phyloP scores from a whole-genome alignment of 2,888 invertebrate species.

The Pristionchus mayeri region DNA sequence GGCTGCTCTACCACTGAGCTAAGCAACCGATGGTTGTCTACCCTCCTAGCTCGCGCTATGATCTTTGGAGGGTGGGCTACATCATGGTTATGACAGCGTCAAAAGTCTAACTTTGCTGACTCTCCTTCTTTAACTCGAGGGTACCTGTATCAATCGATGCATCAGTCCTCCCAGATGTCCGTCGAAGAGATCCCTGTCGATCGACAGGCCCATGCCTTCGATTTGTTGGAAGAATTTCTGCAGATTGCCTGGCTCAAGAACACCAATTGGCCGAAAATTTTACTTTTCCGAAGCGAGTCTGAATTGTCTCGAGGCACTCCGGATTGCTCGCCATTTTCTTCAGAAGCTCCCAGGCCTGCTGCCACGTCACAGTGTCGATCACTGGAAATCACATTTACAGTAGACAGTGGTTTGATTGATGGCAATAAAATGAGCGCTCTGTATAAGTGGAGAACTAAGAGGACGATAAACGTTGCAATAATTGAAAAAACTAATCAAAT shows the following conservation, averaged over 20 bases:
- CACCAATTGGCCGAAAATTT: background rate
- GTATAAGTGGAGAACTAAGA: too few species aligned
- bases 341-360: conserved; percentile 80
- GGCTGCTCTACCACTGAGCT: too few species aligned
- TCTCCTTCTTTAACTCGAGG: too few species aligned
- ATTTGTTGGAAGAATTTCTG: conserved; percentile 67
- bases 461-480: too few species aligned
- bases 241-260: background rate
- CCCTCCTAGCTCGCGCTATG: too few species aligned
- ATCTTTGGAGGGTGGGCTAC: too few species aligned
- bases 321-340: conserved; percentile 80
- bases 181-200: conserved; percentile 77
- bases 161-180: conserved; percentile 78
- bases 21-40: too few species aligned
- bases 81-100: too few species aligned
- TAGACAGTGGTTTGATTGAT: background rate
- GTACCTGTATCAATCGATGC: conserved; percentile 79
- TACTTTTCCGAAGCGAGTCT: conserved; percentile 71
- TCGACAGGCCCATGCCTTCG: conserved; percentile 60
- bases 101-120: too few species aligned
- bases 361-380: conserved; percentile 75
- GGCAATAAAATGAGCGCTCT: too few species aligned
- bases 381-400: conserved; percentile 57
- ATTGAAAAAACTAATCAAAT: background rate
- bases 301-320: conserved; percentile 80